Conservation (phyloP, 1,140 invertebrate species). For the Triops longicaudatus region DNA sequence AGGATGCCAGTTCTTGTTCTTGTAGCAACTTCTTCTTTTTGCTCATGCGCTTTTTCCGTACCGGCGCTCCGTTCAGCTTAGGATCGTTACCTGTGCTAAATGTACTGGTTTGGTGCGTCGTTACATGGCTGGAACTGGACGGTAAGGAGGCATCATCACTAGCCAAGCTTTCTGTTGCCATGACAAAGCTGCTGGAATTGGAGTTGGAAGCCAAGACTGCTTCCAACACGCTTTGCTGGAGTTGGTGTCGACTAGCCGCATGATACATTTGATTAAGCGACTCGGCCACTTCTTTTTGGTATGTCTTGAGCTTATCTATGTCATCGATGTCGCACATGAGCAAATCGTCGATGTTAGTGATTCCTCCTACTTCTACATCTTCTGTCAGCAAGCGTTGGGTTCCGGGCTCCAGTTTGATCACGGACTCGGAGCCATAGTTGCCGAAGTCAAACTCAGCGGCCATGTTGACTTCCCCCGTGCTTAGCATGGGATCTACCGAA, state of each 20-base stretch:
- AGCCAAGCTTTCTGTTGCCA: background rate
- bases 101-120: background rate
- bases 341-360: slow-evolving; percentile 24
- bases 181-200: background rate
- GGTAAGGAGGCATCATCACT: background rate
- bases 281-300: slow-evolving; percentile 38
- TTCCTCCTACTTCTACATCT: background rate
- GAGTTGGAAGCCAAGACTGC: slow-evolving; percentile 13
- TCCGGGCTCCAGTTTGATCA: background rate
- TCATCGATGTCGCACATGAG: slow-evolving; percentile 44
- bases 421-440: background rate
- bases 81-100: background rate
- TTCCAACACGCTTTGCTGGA: background rate
- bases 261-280: slow-evolving; percentile 31
- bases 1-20: background rate
- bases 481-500: background rate
- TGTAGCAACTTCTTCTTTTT: slow-evolving; percentile 24
- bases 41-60: slow-evolving; percentile 12
- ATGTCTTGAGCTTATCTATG: slow-evolving; percentile 57
- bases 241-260: background rate
- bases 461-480: background rate
- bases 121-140: background rate
- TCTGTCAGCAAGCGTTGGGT: background rate
- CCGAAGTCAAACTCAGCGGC: background rate
- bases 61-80: background rate